Evolutionary conservation across 2,888 invertebrate species (phyloP), one percentile per base, ranked within the genome.

Genomic region (Ormyrus rosae): DNA sequence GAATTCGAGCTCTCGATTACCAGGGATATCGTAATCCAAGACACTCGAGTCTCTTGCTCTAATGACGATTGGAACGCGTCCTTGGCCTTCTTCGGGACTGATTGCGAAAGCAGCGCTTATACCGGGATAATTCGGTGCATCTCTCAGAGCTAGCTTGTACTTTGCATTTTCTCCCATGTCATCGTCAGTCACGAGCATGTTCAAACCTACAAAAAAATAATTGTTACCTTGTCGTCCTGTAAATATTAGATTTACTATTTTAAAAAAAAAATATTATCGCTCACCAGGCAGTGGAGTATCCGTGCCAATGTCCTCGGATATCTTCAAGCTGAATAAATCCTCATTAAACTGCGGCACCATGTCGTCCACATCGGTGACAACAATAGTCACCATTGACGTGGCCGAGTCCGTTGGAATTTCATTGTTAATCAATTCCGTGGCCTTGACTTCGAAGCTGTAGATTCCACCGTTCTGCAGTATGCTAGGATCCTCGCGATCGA

Each of bases 281-380:
- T 80, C 65, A 90, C 90, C 90, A 7, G 95, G 95, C 68, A 95
- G 90, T 0, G 94, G 94, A 84, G 94, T 94, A 0, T 94, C 94
- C 46, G 92, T 92, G 86, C 94, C 94, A 46, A 96, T 94, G 84
- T 96, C 95, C 91, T 96, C 96, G 0, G 95, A 94, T 80, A 96
- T 94, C 0, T 94, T 94, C 70, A 96, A 93, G 83, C 93, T 92
- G 80, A 95, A 96, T 1, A 91, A 90, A 2, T 93, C 91, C 83
- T 92, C 92, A 85, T 95, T 96, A 84, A 96, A 96, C 84, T 92
- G 91, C 0, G 96, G 96, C 11, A 93, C 91, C 83, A 96, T 94
- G 86, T 96, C 96, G 84, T 96, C 96, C 0, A 94, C 94, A 86
- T 96, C 96, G 0, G 95, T 95, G 48, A 96, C 94, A 0, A 96